phyloP scores from a whole-genome alignment of 2,113 vertebrate genomes.

The Heptranchias perlo region DNA sequence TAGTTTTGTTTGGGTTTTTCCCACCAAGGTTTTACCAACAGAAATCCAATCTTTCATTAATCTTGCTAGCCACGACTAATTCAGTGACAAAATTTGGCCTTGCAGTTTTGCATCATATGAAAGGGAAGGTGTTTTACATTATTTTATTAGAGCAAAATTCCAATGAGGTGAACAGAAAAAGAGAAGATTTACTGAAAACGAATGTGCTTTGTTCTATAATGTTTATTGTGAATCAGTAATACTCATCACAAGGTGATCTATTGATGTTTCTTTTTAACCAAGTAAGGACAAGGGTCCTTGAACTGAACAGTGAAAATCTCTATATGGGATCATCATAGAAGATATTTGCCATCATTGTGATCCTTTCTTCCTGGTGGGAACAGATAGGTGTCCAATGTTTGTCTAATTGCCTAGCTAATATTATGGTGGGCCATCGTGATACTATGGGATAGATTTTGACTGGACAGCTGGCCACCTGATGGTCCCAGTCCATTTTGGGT shows the following conservation, averaged over 20 bases:
- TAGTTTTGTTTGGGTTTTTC: neutral
- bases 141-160: neutral
- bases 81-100: neutral
- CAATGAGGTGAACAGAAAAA: neutral
- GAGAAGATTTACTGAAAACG: neutral
- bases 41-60: neutral
- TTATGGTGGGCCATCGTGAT: neutral
- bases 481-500: neutral
- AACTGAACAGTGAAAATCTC: neutral
- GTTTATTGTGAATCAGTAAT: neutral
- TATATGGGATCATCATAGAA: neutral
- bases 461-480: neutral
- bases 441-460: neutral
- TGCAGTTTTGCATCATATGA: neutral
- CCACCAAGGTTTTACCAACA: neutral
- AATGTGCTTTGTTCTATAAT: neutral
- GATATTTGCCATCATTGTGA: neutral
- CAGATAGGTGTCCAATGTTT: neutral
- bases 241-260: neutral
- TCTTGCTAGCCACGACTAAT: neutral
- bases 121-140: neutral
- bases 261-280: neutral
- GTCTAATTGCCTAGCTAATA: neutral
- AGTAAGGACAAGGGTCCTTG: neutral
- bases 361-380: neutral